phyloP scores from a whole-genome alignment of 2,113 vertebrate genomes.

The Cinclus mexicanus region DNA sequence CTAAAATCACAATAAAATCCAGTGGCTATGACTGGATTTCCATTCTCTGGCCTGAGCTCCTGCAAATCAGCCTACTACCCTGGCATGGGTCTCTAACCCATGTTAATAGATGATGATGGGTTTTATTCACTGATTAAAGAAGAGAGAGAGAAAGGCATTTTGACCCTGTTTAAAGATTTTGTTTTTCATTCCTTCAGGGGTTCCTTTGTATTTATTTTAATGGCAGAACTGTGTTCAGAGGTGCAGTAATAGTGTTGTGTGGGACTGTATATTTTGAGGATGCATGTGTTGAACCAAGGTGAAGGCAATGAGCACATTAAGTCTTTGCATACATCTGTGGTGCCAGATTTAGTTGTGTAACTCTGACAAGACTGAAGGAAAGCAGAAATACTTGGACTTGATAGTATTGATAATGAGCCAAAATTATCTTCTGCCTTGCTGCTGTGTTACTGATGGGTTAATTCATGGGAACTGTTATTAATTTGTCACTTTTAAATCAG shows the following conservation, averaged over 20 bases:
- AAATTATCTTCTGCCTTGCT: neutral
- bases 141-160: neutral
- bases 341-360: conserved; percentile 28
- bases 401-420: neutral
- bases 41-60: neutral
- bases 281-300: neutral
- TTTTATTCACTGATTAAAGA: neutral
- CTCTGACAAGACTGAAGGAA: conserved; percentile 31
- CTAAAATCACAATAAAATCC: neutral
- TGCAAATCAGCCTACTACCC: neutral
- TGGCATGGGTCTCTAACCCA: fast-evolving
- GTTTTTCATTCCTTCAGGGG: neutral
- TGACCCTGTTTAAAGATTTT: neutral
- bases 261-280: neutral
- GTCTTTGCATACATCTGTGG: neutral
- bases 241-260: neutral
- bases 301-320: neutral
- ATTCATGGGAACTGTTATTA: neutral
- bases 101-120: neutral
- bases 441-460: neutral
- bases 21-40: neutral
- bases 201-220: neutral
- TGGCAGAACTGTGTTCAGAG: neutral
- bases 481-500: neutral
- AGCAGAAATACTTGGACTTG: conserved; percentile 44